Conservation (phyloP, 2,113 vertebrate genomes). For the Ammospiza nelsoni region DNA sequence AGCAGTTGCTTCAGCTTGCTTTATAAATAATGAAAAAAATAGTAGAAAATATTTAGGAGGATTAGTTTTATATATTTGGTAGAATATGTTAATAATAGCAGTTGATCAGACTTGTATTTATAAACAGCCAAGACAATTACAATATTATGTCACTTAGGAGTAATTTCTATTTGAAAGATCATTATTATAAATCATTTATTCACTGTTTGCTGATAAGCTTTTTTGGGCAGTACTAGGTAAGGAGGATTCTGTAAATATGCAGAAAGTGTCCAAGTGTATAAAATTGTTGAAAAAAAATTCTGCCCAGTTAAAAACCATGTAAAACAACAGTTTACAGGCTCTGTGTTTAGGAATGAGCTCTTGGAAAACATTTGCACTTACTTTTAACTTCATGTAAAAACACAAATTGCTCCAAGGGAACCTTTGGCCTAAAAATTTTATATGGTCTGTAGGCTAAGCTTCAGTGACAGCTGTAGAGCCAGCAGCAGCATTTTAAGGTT, state of each 20-base stretch:
- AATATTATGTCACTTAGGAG: not conserved
- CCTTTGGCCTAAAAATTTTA: not conserved
- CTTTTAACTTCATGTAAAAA: not conserved
- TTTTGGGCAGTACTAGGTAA: not conserved
- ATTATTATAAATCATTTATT: not conserved
- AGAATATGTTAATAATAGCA: not conserved
- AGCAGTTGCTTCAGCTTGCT: not conserved
- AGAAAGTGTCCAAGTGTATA: not conserved
- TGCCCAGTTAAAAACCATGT: not conserved
- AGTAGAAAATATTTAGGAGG: not conserved
- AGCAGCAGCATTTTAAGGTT: not conserved
- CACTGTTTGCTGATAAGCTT: not conserved
- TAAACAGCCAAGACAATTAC: not conserved
- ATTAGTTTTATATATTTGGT: not conserved
- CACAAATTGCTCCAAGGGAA: not conserved
- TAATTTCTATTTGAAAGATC: not conserved
- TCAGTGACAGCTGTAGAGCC: not conserved
- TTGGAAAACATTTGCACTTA: not conserved
- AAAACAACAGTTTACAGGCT: not conserved
- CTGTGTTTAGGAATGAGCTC: not conserved
- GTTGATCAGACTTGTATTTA: not conserved
- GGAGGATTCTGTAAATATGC: not conserved
- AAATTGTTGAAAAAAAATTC: not conserved
- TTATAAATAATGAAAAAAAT: not conserved
- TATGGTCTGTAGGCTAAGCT: not conserved